phyloP scores from a whole-genome alignment of 2,113 vertebrate genomes.

The Eptesicus fuscus region DNA sequence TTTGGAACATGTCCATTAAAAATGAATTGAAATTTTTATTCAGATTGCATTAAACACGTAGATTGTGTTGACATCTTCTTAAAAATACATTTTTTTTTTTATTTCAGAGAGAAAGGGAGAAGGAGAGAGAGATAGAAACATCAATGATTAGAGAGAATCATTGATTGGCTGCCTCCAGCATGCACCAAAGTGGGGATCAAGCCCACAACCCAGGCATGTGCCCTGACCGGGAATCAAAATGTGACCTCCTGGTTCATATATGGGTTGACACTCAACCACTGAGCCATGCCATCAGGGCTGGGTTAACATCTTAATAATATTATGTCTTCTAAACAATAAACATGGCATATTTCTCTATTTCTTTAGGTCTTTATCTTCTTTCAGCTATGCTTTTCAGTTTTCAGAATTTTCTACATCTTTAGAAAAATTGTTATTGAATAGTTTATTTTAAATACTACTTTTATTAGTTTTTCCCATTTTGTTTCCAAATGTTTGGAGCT shows the following conservation, averaged over 20 bases:
- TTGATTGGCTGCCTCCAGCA: too few relatives aligned
- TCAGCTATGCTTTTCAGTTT: not conserved
- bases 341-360: not conserved
- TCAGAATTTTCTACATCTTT: not conserved
- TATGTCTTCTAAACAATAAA: not conserved
- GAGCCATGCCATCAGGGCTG: too few relatives aligned
- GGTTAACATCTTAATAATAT: not conserved
- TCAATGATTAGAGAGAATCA: too few relatives aligned
- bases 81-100: not conserved
- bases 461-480: not conserved
- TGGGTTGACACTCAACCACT: too few relatives aligned
- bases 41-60: not conserved
- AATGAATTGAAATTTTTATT: not conserved
- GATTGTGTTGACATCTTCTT: not conserved
- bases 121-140: too few relatives aligned
- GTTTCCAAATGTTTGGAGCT: not conserved
- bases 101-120: not conserved
- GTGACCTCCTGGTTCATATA: too few relatives aligned
- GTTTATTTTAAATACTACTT: not conserved
- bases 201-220: too few relatives aligned
- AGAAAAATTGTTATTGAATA: not conserved
- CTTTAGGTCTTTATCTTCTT: not conserved
- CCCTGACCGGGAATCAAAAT: too few relatives aligned
- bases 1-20: not conserved
- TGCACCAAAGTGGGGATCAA: too few relatives aligned